phyloP scores from a whole-genome alignment of 2,797 vertebrate genomes.

The Melanitta fusca region DNA sequence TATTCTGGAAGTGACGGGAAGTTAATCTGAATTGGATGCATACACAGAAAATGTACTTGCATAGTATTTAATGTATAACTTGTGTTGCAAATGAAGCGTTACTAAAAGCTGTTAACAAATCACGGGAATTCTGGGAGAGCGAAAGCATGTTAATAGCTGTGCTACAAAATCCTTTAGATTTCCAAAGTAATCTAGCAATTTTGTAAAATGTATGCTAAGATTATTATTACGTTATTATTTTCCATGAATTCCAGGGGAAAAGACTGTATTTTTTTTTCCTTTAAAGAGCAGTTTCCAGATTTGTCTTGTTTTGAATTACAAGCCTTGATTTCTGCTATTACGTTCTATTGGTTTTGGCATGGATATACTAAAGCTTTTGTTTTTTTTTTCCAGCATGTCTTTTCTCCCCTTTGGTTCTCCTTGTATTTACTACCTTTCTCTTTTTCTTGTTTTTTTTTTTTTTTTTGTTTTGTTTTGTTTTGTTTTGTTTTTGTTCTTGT shows the following conservation, averaged over 20 bases:
- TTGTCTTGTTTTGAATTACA: constrained; percentile 75
- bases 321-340: constrained; percentile 78
- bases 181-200: constrained; percentile 38
- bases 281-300: constrained; percentile 61
- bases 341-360: constrained; percentile 80
- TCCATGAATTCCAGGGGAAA: constrained; percentile 48
- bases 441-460: constrained; percentile 72
- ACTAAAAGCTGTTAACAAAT: constrained; percentile 33
- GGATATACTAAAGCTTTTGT: constrained; percentile 78
- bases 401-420: constrained; percentile 82
- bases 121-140: not conserved
- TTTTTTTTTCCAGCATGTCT: constrained; percentile 80
- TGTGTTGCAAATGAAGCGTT: constrained; percentile 34
- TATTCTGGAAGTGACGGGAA: constrained; percentile 25
- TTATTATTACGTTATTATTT: not conserved
- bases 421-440: constrained; percentile 83
- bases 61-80: constrained; percentile 25
- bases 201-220: constrained; percentile 43
- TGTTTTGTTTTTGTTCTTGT: constrained; percentile 54
- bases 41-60: constrained; percentile 49
- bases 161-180: constrained; percentile 28
- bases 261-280: constrained; percentile 59
- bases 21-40: constrained; percentile 21
- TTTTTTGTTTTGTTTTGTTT: not conserved
- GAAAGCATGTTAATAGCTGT: constrained; percentile 38